Evolutionary conservation across 1,140 invertebrate species (phyloP), one percentile per base, ranked within the genome.

Genomic region (Ephestia elutella): DNA sequence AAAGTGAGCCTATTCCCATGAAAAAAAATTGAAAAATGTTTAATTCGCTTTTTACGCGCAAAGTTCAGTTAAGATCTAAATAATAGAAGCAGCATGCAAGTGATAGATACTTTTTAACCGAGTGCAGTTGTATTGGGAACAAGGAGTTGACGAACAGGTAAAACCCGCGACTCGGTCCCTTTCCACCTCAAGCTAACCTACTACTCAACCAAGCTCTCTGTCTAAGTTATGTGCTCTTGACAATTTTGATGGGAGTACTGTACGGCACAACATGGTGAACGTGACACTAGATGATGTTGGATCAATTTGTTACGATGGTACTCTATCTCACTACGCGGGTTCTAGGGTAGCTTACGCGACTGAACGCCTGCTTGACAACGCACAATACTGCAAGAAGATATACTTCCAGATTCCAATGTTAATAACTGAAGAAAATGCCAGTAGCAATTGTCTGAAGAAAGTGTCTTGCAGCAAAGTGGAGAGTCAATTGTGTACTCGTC

Each of bases 71-170:
- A 15, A 76, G 68, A 75, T 59, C 64, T 77, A 80, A 83, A 82
- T 80, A 81, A 78, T 78, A 82, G 75, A 86, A 86, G 83, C 83
- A 69, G 74, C 85, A 87, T 87, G 85, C 85, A 82, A 86, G 81
- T 85, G 82, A 77, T 63, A 87, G 80, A 83, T 65, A 78, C 70
- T 78, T 67, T 75, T 70, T 79, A 73, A 81, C 72, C 74, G 82
- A 84, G 76, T 87, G 80, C 66, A 79, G 69, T 69, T 82, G 81
- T 85, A 77, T 77, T 85, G 77, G 76, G 78, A 80, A 74, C 76
- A 76, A 81, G 78, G 73, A 84, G 77, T 69, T 71, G 74, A 84
- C 76, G 75, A 74, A 73, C 59, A 75, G 75, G 69, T 68, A 76
- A 76, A 44, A 75, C 69, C 73, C 85, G 73, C 79, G 80, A 77